A percentile compares a stretch with the other conserved stretches of the same genome.
Evolutionary conservation across 2,888 invertebrate species (phyloP).

Genomic region (Adineta ricciae): DNA sequence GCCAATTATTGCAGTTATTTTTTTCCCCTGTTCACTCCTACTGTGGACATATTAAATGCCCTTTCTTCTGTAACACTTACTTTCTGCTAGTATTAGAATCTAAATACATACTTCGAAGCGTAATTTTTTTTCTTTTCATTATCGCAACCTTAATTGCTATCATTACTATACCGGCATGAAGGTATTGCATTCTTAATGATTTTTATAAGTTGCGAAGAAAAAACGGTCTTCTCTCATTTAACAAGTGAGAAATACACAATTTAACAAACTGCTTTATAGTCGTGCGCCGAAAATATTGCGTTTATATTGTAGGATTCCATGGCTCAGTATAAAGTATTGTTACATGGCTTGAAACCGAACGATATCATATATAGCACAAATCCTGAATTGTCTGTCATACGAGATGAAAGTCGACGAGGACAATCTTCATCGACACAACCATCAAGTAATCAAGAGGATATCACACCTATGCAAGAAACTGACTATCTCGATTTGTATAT

Average conservation of each 20-base stretch:
- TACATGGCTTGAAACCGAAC: slow-evolving; percentile 8
- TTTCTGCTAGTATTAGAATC: neutral
- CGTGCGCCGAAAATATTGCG: too few species aligned
- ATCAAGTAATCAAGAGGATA: neutral
- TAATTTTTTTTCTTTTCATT: neutral
- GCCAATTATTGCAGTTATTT: neutral
- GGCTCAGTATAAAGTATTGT: neutral
- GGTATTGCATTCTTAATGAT: neutral
- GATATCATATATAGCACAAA: neutral
- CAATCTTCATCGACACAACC: neutral
- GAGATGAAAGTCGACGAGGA: neutral
- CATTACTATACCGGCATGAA: neutral
- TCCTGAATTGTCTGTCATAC: neutral
- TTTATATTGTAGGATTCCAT: neutral
- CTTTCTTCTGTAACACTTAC: neutral
- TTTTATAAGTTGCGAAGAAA: neutral
- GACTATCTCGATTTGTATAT: neutral
- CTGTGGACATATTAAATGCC: too few species aligned
- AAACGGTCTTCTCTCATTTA: neutral
- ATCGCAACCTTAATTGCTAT: neutral
- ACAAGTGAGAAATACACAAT: neutral
- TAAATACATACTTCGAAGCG: neutral
- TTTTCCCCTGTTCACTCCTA: neutral
- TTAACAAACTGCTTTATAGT: neutral
- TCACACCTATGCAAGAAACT: neutral